phyloP scores from a whole-genome alignment of 2,797 vertebrate genomes.

The Oreochromis mossambicus region DNA sequence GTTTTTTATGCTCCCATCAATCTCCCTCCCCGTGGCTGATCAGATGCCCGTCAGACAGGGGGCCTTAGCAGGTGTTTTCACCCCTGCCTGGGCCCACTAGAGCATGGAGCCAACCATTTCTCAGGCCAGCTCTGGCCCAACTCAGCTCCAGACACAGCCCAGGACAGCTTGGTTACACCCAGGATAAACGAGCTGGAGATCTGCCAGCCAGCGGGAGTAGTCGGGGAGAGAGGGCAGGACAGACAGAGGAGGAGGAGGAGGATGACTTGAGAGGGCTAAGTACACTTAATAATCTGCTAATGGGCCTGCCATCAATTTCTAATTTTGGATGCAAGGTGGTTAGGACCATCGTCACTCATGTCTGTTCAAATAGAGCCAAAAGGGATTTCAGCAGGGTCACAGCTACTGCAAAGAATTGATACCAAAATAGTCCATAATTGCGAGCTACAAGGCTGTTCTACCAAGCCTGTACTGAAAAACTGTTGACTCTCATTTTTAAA shows the following conservation, averaged over 20 bases:
- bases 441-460: background rate
- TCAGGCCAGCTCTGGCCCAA: slow-evolving; percentile 21
- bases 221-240: slow-evolving; percentile 28
- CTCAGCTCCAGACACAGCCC: background rate
- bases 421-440: slow-evolving; percentile 19
- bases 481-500: background rate
- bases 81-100: slow-evolving; percentile 37
- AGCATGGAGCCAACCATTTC: slow-evolving; percentile 58
- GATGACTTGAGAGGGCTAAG: slow-evolving; percentile 36
- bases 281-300: slow-evolving; percentile 70
- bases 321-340: slow-evolving; percentile 57
- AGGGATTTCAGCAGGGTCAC: slow-evolving; percentile 27
- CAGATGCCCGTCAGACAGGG: slow-evolving; percentile 57
- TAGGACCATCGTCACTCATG: slow-evolving; percentile 44
- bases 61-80: slow-evolving; percentile 60
- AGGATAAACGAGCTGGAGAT: slow-evolving; percentile 66
- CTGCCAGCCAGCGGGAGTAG: slow-evolving; percentile 39
- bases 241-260: slow-evolving; percentile 11
- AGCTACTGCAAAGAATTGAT: slow-evolving; percentile 7
- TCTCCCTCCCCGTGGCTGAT: slow-evolving; percentile 45
- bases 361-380: slow-evolving; percentile 25
- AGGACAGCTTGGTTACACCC: slow-evolving; percentile 68
- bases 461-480: background rate
- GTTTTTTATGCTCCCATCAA: slow-evolving; percentile 18
- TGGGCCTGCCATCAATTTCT: slow-evolving; percentile 63